A percentile compares a stretch with the other conserved stretches of the same genome.
Evolutionary conservation across 2,113 vertebrate species (phyloP).

Genomic region (Sphaerodactylus townsendi): DNA sequence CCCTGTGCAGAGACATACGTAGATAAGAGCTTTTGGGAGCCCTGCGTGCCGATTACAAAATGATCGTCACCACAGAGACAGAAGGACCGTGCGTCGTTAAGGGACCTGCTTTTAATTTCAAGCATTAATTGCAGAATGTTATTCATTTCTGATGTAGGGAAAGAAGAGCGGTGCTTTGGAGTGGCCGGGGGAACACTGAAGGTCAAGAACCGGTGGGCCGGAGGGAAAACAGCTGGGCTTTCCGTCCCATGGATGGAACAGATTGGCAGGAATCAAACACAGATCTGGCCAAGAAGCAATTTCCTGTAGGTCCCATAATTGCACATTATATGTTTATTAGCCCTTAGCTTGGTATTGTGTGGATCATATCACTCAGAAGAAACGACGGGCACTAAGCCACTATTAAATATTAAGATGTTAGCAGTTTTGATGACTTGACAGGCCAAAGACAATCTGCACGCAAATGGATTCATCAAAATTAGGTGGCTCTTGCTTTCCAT

Average conservation of each 20-base stretch:
- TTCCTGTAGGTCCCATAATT: background rate
- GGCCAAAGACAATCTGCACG: background rate
- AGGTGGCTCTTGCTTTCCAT: background rate
- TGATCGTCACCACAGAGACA: constrained; percentile 30
- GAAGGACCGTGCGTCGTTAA: constrained; percentile 23
- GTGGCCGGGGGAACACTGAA: constrained; percentile 26
- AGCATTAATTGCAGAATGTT: background rate
- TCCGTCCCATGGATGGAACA: background rate
- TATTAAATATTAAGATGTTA: background rate
- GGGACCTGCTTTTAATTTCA: constrained; percentile 26
- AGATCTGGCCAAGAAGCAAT: constrained; percentile 11
- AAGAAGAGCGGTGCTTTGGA: background rate
- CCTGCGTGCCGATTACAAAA: constrained; percentile 35
- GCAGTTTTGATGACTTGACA: background rate
- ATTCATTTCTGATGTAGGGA: background rate
- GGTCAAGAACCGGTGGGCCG: constrained; percentile 12
- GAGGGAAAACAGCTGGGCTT: constrained; percentile 20
- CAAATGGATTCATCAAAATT: background rate
- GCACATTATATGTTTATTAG: constrained; percentile 1
- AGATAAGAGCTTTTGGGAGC: constrained; percentile 35
- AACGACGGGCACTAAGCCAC: background rate
- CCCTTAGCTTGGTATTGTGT: constrained; percentile 1
- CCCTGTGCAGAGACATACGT: constrained; percentile 42
- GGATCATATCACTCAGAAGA: background rate
- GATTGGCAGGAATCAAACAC: background rate